phyloP scores from a whole-genome alignment of 2,888 invertebrate genomes.

The Stenichneumon culpator region DNA sequence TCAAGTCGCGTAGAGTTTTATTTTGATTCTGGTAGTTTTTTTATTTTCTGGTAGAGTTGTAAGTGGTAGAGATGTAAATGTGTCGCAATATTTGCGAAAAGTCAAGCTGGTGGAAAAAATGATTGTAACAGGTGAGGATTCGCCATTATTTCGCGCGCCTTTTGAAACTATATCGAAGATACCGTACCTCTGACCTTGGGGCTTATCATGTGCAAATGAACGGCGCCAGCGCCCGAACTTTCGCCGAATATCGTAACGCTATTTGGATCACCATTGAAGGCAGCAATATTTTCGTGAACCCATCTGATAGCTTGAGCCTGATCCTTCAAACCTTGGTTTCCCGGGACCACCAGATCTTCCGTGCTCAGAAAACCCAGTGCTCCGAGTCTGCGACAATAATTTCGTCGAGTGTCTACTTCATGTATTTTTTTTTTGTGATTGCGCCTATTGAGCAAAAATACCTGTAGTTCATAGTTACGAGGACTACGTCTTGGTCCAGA shows the following conservation, averaged over 20 bases:
- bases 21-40: no score
- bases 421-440: neutral
- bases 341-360: constrained; percentile 88
- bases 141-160: neutral
- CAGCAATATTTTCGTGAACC: constrained; percentile 87
- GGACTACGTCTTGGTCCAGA: constrained; percentile 89
- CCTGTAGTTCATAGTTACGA: constrained; percentile 90
- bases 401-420: neutral
- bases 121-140: neutral
- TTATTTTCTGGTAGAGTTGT: no score
- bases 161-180: neutral
- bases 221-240: constrained; percentile 90
- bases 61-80: no score
- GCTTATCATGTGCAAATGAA: constrained; percentile 90
- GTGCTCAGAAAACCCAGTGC: constrained; percentile 90
- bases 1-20: no score
- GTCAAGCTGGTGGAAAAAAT: no score
- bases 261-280: constrained; percentile 88
- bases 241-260: constrained; percentile 90
- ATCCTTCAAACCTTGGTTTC: constrained; percentile 90
- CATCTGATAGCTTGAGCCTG: constrained; percentile 88
- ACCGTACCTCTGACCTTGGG: constrained; percentile 86
- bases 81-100: neutral
- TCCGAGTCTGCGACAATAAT: constrained; percentile 82
- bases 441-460: constrained; percentile 58